Conservation (phyloP, 1,140 invertebrate species). For the Cheumatopsyche charites region DNA sequence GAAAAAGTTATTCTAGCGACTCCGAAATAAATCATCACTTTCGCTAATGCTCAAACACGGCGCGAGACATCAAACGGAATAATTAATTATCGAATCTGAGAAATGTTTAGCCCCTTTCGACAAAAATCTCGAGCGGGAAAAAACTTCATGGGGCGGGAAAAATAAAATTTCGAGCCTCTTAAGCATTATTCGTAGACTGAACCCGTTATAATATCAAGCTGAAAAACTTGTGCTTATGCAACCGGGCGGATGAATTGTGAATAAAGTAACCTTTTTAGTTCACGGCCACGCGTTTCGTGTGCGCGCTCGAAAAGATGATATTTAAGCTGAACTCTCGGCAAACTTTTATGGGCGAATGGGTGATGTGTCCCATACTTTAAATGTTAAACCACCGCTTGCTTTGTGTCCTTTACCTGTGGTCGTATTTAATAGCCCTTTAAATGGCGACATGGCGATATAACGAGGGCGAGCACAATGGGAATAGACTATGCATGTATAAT, state of each 20-base stretch:
- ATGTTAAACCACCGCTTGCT: slow-evolving; percentile 39
- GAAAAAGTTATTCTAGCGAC: slow-evolving; percentile 14
- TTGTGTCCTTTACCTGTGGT: slow-evolving; percentile 46
- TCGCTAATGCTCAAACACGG: slow-evolving; percentile 4
- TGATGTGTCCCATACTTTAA: slow-evolving; percentile 35
- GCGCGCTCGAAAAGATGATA: slow-evolving; percentile 5
- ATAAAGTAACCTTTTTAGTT: too few relatives aligned
- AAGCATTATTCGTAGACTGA: too few relatives aligned
- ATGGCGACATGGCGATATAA: slow-evolving; percentile 39
- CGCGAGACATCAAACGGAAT: neutral
- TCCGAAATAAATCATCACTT: slow-evolving; percentile 18
- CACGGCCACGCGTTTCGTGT: neutral
- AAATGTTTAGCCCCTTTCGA: neutral
- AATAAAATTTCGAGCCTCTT: too few relatives aligned
- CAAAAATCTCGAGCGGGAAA: too few relatives aligned
- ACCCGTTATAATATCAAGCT: too few relatives aligned
- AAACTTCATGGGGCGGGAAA: too few relatives aligned
- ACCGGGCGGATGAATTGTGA: too few relatives aligned
- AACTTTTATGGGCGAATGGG: slow-evolving; percentile 19
- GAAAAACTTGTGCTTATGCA: too few relatives aligned
- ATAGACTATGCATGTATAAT: neutral
- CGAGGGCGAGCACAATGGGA: slow-evolving; percentile 1
- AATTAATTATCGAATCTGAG: neutral
- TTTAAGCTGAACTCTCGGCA: slow-evolving; percentile 6
- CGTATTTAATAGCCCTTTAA: slow-evolving; percentile 41